Base-by-base conservation (phyloP, 2,113 vertebrate genomes). In the Ciconia maguari region DNA sequence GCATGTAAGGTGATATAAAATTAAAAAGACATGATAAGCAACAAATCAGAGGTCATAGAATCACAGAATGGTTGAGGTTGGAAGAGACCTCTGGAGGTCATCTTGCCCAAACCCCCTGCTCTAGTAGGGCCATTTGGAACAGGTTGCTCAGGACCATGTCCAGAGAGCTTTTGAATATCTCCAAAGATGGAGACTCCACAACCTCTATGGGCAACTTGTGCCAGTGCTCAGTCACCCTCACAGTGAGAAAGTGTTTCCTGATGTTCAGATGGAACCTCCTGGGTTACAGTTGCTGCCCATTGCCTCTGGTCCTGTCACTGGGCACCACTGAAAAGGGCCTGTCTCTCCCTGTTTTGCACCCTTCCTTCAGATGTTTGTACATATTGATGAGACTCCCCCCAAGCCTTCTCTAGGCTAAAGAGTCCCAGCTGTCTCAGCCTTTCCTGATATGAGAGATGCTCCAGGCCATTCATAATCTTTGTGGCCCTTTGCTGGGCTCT, bases 201-300 rank as follows among this genome's bases (percentile, higher is more conserved):
- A 30, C 7, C 8, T 38, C 21, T 7, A 3, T 15, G 4, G 10
- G 19, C 10, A 92, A 34, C 5, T 11, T 61, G 4, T 79, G 32
- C 19, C 21, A 55, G 29, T 49, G 30, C 4, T 18, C 12, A 34
- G 34, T 42, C 30, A 74, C 9, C 14, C 24, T 71, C 29, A 36
- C 13, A 38, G 5, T 7, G 17, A 54, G 66, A 55, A 78, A n/a
- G 3, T 11, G 9, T 54, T 90, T 74, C 22, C 27, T 60, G 27
- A 64, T 14, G 18, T 7, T 90, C 27, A 76, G 18, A 38, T 38
- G 22, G 4, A 74, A 57, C 25, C 10, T 75, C 10, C 10, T n/a
- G 17, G 32, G 6, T 65, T 84, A 48, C 48, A 54, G 2, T 3
- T 70, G 21, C 10, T 2, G 0, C 5, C 22, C 9, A 4, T 10